Percentiles rank a stretch among this genome's conserved stretches.
Conservation (phyloP, 2,797 vertebrate species). For the Lagorchestes hirsutus region DNA sequence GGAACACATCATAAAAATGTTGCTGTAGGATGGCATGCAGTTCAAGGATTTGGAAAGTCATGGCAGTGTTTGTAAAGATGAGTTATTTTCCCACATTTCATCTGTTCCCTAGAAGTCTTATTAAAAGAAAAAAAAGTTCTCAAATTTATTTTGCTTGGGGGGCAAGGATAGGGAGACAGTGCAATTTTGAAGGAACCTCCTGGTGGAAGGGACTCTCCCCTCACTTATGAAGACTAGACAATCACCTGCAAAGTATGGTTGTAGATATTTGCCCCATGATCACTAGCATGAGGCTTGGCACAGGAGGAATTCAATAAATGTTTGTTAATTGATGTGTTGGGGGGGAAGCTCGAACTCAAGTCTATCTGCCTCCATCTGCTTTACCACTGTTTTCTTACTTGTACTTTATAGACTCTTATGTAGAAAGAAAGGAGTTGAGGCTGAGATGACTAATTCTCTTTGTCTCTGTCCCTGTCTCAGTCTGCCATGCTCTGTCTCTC, state of each 20-base stretch:
- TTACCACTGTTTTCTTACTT: not conserved
- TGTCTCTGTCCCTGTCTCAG: not conserved
- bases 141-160: not conserved
- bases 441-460: not conserved
- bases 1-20: conserved; percentile 33
- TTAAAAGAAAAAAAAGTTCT: not conserved
- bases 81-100: not conserved
- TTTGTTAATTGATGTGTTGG: not conserved
- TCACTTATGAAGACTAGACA: not conserved
- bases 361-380: not conserved
- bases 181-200: not conserved
- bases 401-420: not conserved
- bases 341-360: not conserved
- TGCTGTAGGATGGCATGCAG: not conserved
- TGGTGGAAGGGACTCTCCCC: not conserved
- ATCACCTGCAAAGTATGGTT: not conserved
- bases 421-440: not conserved
- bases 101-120: not conserved
- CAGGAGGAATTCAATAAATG: not conserved
- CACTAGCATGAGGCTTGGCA: not conserved
- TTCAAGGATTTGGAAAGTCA: not conserved
- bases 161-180: not conserved
- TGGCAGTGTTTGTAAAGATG: conserved; percentile 1
- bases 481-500: not conserved
- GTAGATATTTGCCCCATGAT: not conserved